Base-by-base conservation (phyloP, 2,797 vertebrate species). In the Cercopithecus hamlyni region DNA sequence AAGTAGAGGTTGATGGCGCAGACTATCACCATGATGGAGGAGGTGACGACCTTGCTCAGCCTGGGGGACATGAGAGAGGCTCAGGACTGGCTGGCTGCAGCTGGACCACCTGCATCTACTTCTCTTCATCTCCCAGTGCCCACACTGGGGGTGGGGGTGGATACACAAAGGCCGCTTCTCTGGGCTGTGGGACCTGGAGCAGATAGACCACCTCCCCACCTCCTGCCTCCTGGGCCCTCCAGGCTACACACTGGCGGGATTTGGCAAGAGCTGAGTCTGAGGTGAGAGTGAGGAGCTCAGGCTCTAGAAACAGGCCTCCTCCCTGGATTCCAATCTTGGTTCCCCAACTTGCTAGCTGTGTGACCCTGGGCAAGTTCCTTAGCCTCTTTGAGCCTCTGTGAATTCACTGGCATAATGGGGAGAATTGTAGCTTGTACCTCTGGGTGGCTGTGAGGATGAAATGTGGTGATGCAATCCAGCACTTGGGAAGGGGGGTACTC, bases 1-100 rank as follows among this genome's bases (percentile, higher is more conserved):
- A 99, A 99, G 97, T 99, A 99, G 81, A 98, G 1, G 36, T 99
- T 99, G 97, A 99, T 98, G 81, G 98, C 90, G 0, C 98, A 99
- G 90, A 99, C 30, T 67, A 99, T 91, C 0, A 92, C 97, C 0
- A 98, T 98, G 96, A 98, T 98, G 84, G 98, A 93, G 5, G 93
- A 97, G 39, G 98, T 98, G 93, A 99, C 55, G 64, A 70, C 55
- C 93, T 99, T 99, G 94, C 98, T 98, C 3, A 84, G 75, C 91
- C 99, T 99, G 97, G 0, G 0, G 95, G 0, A 0, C 79, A 39
- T 26, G 52, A 75, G 52, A 22, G 79, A 55, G 4, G 7, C 24
- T 92, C 64, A 87, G 93, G 52, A 17, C 82, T 12, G 19, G 57
- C 72, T 12, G 7, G 7, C 6, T 7, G 48, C 50, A 50, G 30